A percentile compares a stretch with the other conserved stretches of the same genome.
These are phyloP conservation scores for Amblyjoppa proteus DNA, from an alignment of 2,888 invertebrate species.

Conservation along the genomic window DNA sequence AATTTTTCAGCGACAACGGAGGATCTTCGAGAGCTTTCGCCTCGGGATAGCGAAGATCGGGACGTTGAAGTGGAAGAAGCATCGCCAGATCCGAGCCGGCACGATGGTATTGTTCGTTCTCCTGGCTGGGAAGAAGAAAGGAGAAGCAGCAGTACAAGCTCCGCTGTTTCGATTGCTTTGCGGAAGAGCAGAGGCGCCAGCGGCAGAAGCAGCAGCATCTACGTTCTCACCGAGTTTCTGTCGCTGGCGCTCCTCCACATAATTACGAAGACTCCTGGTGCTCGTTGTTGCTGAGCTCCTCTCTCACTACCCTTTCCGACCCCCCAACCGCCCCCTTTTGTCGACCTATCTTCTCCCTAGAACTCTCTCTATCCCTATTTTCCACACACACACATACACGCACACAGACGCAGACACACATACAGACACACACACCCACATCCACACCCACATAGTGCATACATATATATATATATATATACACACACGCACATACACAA, in stretches of 20 bases:
- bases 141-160: slow-evolving; percentile 48
- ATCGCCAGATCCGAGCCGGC: slow-evolving; percentile 53
- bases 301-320: slow-evolving; percentile 18
- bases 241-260: slow-evolving; percentile 62
- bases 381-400: neutral
- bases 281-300: slow-evolving; percentile 56
- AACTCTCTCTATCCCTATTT: slow-evolving; percentile 21
- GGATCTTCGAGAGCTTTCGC: slow-evolving; percentile 44
- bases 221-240: slow-evolving; percentile 53
- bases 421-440: neutral
- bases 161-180: slow-evolving; percentile 67
- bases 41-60: slow-evolving; percentile 58
- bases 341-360: slow-evolving; percentile 30
- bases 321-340: slow-evolving; percentile 1
- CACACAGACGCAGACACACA: neutral
- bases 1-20: slow-evolving; percentile 62
- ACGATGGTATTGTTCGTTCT: slow-evolving; percentile 60
- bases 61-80: slow-evolving; percentile 31
- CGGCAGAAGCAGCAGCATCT: slow-evolving; percentile 44
- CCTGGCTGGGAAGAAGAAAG: slow-evolving; percentile 41
- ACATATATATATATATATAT: neutral
- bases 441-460: neutral
- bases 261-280: slow-evolving; percentile 65
- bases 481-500: neutral
- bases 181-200: slow-evolving; percentile 48